Evolutionary conservation across 2,888 invertebrate species (phyloP).

Genomic region (Patella caerulea): DNA sequence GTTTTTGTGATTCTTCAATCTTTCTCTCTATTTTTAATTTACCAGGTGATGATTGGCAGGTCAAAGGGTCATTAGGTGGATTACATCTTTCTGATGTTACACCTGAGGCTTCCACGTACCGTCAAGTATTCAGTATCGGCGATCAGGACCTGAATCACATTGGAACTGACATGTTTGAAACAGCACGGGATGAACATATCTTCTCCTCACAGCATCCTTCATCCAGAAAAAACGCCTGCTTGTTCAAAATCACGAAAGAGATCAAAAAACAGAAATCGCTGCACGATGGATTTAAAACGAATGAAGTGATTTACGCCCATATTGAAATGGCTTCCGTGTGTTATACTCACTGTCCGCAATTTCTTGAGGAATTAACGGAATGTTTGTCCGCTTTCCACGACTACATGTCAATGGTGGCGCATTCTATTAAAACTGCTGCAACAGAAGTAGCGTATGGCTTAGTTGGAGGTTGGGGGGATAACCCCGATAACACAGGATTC

Average conservation of each 20-base stretch:
- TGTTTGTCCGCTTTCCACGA: conserved; percentile 93
- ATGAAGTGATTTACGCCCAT: conserved; percentile 41
- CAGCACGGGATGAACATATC: conserved; percentile 42
- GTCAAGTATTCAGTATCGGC: conserved; percentile 78
- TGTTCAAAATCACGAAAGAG: conserved; percentile 27
- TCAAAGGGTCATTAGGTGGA: conserved; percentile 91
- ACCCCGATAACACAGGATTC: conserved; percentile 5
- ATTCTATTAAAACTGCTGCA: conserved; percentile 89
- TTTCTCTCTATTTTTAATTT: conserved; percentile 25
- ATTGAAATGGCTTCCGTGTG: conserved; percentile 88
- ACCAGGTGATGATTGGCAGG: conserved; percentile 76
- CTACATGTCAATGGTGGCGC: conserved; percentile 86
- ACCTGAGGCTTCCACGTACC: conserved; percentile 84
- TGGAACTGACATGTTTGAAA: conserved; percentile 62
- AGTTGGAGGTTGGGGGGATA: conserved; percentile 53
- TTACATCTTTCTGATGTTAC: conserved; percentile 89
- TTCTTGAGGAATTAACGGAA: conserved; percentile 87
- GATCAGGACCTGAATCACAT: conserved; percentile 33
- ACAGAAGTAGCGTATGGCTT: conserved; percentile 94
- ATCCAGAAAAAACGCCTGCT: conserved; percentile 30
- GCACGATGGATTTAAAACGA: not conserved
- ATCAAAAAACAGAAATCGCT: conserved; percentile 8
- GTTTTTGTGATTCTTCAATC: not conserved
- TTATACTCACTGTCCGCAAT: conserved; percentile 92
- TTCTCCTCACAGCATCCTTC: conserved; percentile 15